Evolutionary conservation across 2,888 invertebrate species (phyloP).

Genomic region (Drosophila cognata): DNA sequence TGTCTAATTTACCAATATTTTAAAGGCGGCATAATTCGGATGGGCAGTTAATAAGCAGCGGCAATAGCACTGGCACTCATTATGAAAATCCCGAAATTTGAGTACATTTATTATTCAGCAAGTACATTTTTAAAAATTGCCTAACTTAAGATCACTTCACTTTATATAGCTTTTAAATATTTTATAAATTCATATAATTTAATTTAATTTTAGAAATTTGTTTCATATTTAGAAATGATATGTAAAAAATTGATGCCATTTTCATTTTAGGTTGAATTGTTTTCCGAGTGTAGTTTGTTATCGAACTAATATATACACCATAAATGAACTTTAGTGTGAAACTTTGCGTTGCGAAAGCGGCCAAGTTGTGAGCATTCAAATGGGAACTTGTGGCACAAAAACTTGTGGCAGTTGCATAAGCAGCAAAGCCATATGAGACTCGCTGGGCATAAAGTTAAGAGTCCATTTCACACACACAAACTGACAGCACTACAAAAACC

Average conservation of each 20-base stretch:
- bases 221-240: not conserved
- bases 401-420: conserved; percentile 48
- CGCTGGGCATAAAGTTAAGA: conserved; percentile 33
- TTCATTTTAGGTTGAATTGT: not conserved
- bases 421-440: conserved; percentile 42
- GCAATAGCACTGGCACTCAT: not conserved
- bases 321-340: not conserved
- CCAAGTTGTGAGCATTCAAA: conserved; percentile 35
- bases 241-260: not conserved
- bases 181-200: too few species aligned
- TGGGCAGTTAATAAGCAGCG: not conserved
- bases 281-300: not conserved
- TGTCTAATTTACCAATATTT: not conserved
- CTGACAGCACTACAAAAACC: conserved; percentile 18
- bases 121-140: not conserved
- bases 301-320: conserved; percentile 1
- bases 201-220: not conserved
- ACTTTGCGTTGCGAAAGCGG: conserved; percentile 7
- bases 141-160: not conserved
- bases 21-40: not conserved
- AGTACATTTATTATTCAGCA: not conserved
- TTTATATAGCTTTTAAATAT: not conserved
- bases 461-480: conserved; percentile 6
- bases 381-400: conserved; percentile 27
- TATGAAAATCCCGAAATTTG: not conserved